Evolutionary conservation across 1,140 invertebrate species (phyloP), one percentile per base, ranked within the genome.

Genomic region (Drosophila lowei): DNA sequence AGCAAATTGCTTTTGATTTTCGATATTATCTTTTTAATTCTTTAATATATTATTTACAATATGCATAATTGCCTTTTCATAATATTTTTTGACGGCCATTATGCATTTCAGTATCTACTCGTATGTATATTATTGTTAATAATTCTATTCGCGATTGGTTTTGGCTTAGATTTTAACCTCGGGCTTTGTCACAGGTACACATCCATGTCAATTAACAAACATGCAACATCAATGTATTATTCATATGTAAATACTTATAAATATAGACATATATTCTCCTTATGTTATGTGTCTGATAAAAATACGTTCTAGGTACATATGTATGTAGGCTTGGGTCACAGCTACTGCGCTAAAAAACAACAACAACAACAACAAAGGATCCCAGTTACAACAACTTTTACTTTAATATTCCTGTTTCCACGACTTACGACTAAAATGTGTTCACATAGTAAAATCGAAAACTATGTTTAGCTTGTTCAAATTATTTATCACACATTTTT

Each of bases 301-400:
- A 38, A 65, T 43, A 56, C 30, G 34, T 67, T 61, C 81, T 80
- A 80, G 71, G 57, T 67, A 63, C 56, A 50, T 38, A 62, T 59
- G 38, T 44, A 59, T 83, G 57, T 68, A 68, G 66, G 66, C 63
- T 47, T 67, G 60, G 77, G 49, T 85, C 80, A 85, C 80, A 85
- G 80, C 80, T 85, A 85, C 81, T 80, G 81, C 80, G 80, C 81
- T 86, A 86, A 83, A 85, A 74, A 74, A 84, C 73, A 73, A 73
- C 54, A 30, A 52, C 8, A 57, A 62, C 25, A 47, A 23, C 49
- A 42, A 41, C 43, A 65, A 68, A 15, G 59, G 11, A 38, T 11
- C 11, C 34, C 13, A 38, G 11, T 38, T 16, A 52, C 52, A 44
- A n/a, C 21, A 47, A 42, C 38, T 21, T 34, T 47, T 67, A 56